Percentiles rank a stretch among this genome's conserved stretches.
phyloP scores from a whole-genome alignment of 2,888 invertebrate genomes.

The Pollenia angustigena region DNA sequence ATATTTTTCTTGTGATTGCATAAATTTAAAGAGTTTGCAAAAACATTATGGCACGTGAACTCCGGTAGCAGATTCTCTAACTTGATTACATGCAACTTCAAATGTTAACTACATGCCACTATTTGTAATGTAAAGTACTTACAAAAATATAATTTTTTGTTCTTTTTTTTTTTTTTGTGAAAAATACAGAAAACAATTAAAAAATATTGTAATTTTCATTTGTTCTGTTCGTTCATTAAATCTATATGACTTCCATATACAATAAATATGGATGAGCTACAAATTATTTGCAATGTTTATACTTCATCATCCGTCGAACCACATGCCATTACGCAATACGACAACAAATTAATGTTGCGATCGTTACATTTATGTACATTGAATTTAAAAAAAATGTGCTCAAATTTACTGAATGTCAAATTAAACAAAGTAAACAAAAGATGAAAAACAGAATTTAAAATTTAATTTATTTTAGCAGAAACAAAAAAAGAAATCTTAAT shows the following conservation, averaged over 20 bases:
- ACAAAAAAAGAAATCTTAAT: slow-evolving; percentile 11
- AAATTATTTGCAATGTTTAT: slow-evolving; percentile 49
- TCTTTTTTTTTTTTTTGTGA: background rate
- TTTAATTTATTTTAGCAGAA: slow-evolving; percentile 19
- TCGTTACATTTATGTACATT: slow-evolving; percentile 48
- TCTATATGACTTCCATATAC: slow-evolving; percentile 52
- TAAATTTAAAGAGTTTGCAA: slow-evolving; percentile 28
- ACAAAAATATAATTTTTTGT: background rate
- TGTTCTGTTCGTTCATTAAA: slow-evolving; percentile 44
- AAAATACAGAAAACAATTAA: slow-evolving; percentile 41
- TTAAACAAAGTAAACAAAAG: slow-evolving; percentile 31
- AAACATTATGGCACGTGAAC: slow-evolving; percentile 68
- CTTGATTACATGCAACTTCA: slow-evolving; percentile 49
- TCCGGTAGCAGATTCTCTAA: slow-evolving; percentile 50
- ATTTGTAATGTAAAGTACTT: slow-evolving; percentile 26
- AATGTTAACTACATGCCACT: slow-evolving; percentile 54
- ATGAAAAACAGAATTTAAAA: slow-evolving; percentile 11
- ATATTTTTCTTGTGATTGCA: slow-evolving; percentile 7
- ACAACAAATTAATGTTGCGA: slow-evolving; percentile 38
- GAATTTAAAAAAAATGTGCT: background rate
- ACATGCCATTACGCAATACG: slow-evolving; percentile 49
- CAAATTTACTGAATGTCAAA: slow-evolving; percentile 1
- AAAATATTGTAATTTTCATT: slow-evolving; percentile 31
- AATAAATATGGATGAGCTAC: slow-evolving; percentile 55
- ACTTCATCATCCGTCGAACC: slow-evolving; percentile 7